Percentiles rank a stretch among this genome's conserved stretches.
Conservation (phyloP, 2,888 invertebrate species). For the Parthenolecanium corni region DNA sequence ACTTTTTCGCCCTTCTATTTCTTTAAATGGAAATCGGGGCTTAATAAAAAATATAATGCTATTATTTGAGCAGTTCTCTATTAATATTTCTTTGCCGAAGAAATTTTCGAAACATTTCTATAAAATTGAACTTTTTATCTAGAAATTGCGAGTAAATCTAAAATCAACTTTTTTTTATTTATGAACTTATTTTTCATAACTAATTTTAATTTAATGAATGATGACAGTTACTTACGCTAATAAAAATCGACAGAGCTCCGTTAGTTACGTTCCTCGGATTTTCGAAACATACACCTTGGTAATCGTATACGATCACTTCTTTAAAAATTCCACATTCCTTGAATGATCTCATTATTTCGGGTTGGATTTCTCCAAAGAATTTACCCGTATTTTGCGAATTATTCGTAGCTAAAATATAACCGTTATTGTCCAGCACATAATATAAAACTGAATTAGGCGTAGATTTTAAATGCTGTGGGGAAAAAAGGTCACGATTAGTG, state of each 20-base stretch:
- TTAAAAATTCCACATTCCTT: slow-evolving; percentile 64
- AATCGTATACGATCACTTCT: slow-evolving; percentile 65
- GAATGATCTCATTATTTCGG: slow-evolving; percentile 51
- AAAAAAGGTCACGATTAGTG: too few species aligned
- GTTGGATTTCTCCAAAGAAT: slow-evolving; percentile 73
- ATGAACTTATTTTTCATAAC: too few species aligned
- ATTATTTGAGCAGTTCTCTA: too few species aligned
- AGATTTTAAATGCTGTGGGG: too few species aligned
- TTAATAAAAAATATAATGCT: too few species aligned
- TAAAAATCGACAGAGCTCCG: slow-evolving; percentile 41
- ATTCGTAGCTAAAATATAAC: slow-evolving; percentile 75
- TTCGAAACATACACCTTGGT: slow-evolving; percentile 76
- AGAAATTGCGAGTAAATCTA: too few species aligned
- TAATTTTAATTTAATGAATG: too few species aligned
- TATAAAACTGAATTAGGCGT: not conserved
- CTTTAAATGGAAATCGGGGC: not conserved
- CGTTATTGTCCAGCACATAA: slow-evolving; percentile 77
- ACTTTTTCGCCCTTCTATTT: not conserved
- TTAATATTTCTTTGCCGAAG: too few species aligned
- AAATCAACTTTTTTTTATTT: too few species aligned
- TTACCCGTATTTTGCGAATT: slow-evolving; percentile 60
- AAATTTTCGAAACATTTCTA: too few species aligned
- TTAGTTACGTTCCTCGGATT: slow-evolving; percentile 42
- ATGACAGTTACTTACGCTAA: slow-evolving; percentile 38
- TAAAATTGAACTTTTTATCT: too few species aligned